These are phyloP conservation scores for Bettongia penicillata DNA, from an alignment of 2,113 vertebrate species.

Conservation along the genomic window DNA sequence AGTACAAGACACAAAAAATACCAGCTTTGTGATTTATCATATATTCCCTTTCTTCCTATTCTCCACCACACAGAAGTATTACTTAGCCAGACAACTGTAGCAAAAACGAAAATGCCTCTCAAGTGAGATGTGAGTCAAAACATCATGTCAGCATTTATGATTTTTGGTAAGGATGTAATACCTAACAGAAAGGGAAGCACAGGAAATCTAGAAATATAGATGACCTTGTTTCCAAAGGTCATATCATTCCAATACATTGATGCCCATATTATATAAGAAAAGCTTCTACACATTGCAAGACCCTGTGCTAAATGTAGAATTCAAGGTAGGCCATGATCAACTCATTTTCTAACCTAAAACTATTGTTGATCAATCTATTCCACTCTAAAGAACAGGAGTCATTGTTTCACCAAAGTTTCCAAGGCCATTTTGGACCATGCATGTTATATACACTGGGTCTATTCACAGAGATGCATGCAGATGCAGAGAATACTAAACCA, in stretches of 20 bases:
- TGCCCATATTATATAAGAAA: fast-evolving
- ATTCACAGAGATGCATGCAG: background rate
- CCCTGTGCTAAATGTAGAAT: too few relatives aligned
- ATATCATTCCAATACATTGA: background rate
- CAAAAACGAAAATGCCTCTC: background rate
- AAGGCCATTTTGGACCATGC: background rate
- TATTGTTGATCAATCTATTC: background rate
- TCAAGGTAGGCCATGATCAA: background rate
- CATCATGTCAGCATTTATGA: background rate
- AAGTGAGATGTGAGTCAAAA: background rate
- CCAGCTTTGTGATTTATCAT: background rate
- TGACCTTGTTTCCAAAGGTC: background rate
- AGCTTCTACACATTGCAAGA: background rate
- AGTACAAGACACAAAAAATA: background rate
- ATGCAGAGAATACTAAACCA: background rate
- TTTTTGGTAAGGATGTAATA: background rate
- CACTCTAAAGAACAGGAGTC: background rate
- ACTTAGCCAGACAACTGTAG: fast-evolving
- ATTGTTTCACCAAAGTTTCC: background rate
- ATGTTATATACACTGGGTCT: background rate
- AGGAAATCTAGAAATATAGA: background rate
- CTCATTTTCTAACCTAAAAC: background rate
- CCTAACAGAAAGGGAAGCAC: background rate
- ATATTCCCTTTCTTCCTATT: background rate
- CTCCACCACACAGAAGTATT: background rate